phyloP scores from a whole-genome alignment of 1,140 invertebrate species.

The Heliconius nattereri region DNA sequence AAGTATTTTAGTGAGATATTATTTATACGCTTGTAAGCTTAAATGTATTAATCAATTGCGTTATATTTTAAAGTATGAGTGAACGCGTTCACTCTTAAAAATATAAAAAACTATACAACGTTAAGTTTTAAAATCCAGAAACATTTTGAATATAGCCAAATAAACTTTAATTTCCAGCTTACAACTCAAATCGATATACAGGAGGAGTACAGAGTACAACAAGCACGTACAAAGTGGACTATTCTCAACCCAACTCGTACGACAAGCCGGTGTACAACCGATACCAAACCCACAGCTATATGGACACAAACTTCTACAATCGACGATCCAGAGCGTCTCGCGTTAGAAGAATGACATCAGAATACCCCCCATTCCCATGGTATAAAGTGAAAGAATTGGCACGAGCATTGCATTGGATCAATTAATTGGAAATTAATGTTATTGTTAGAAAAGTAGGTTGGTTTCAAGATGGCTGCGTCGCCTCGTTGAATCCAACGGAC shows the following conservation, averaged over 20 bases:
- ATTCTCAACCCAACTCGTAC: slow-evolving; percentile 75
- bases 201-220: slow-evolving; percentile 70
- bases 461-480: slow-evolving; percentile 63
- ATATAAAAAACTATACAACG: not conserved
- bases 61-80: no score
- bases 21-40: not conserved
- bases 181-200: slow-evolving; percentile 68
- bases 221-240: slow-evolving; percentile 78
- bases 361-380: slow-evolving; percentile 86
- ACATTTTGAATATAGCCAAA: not conserved
- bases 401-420: slow-evolving; percentile 82
- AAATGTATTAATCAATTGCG: not conserved
- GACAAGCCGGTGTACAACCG: slow-evolving; percentile 70
- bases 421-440: slow-evolving; percentile 57
- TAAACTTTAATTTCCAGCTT: slow-evolving; percentile 51
- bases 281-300: slow-evolving; percentile 70
- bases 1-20: not conserved
- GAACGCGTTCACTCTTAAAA: not conserved
- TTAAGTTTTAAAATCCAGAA: not conserved
- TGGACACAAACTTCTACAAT: slow-evolving; percentile 71
- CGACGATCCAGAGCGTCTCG: slow-evolving; percentile 78
- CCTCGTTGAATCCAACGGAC: slow-evolving; percentile 74
- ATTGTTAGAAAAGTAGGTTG: slow-evolving; percentile 72
- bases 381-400: slow-evolving; percentile 85
- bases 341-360: slow-evolving; percentile 66